Base-by-base conservation (phyloP, 2,113 vertebrate species). In the Marmota flaviventris region DNA sequence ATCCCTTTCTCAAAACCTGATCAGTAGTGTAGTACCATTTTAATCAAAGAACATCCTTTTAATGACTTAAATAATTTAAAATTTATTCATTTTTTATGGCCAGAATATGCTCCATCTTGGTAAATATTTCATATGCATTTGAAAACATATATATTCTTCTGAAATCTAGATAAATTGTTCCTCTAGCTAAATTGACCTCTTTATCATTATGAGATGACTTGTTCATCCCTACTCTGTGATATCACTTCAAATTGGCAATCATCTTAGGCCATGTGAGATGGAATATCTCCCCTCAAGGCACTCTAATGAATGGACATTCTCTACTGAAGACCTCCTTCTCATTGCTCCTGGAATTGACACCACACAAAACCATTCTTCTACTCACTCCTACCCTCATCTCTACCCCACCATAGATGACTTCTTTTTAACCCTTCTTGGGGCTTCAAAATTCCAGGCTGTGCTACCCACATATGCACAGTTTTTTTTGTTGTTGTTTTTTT, bases 31-130 rank as follows among this genome's bases (percentile, higher is more conserved):
- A 83, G 25, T 48, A 42, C 8, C 34, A 78, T 77, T 93, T 39
- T 93, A 53, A 77, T 93, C 48, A 69, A 75, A n/a, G 32, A 89
- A 45, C 14, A 51, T 84, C 61, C 14, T 32, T 84, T 67, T 48
- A 48, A 34, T 84, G 39, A 84, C 24, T 34, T 29, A 56, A 75
- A 65, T n/a, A 51, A 37, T 79, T 91, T 70, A 72, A 27, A 39
- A 51, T 83, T 72, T 76, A 29, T 37, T 37, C 17, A 73, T 75
- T 70, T 83, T 1, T 89, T 82, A 83, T 34, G 48, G 2, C 8
- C 32, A 61, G 12, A 37, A 81, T 39, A 34, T 70, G 1, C 4
- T 53, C 29, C 25, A 37, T 45, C 32, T 51, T 84, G 18, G 24
- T 45, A 89, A 34, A 51, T 70, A 70, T 37, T 32, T 37, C 39